These are phyloP conservation scores for Heliconius aoede DNA, from an alignment of 2,888 invertebrate genomes.

Conservation along the genomic window DNA sequence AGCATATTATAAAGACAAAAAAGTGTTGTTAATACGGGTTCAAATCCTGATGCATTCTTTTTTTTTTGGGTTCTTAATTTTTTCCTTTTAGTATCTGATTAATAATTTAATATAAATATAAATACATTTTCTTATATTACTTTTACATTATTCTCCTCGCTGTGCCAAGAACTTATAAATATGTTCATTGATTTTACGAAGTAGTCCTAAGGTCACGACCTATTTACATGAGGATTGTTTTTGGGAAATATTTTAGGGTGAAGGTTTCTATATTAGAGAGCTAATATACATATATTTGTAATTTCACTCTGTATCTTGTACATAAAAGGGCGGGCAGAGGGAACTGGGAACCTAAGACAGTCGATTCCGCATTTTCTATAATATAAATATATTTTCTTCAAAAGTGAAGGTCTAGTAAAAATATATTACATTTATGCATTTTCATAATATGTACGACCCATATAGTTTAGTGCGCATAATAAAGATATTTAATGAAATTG, in stretches of 20 bases:
- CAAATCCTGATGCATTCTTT: no score
- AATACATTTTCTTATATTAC: neutral
- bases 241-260: neutral
- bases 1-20: no score
- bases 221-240: slow-evolving; percentile 9
- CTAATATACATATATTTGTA: neutral
- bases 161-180: slow-evolving; percentile 21
- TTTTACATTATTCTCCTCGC: neutral
- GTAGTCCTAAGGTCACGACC: neutral
- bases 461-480: neutral
- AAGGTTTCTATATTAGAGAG: neutral
- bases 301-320: no score
- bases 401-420: neutral
- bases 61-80: no score
- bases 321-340: no score
- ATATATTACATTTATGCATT: neutral
- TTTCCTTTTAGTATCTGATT: no score
- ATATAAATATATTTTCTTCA: neutral
- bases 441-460: no score
- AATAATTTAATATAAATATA: no score
- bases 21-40: no score
- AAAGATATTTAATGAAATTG: neutral
- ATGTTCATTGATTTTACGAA: slow-evolving; percentile 18
- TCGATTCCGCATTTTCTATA: neutral
- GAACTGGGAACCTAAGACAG: neutral